phyloP scores from a whole-genome alignment of 1,140 invertebrate species.

The Latrodectus geometricus region DNA sequence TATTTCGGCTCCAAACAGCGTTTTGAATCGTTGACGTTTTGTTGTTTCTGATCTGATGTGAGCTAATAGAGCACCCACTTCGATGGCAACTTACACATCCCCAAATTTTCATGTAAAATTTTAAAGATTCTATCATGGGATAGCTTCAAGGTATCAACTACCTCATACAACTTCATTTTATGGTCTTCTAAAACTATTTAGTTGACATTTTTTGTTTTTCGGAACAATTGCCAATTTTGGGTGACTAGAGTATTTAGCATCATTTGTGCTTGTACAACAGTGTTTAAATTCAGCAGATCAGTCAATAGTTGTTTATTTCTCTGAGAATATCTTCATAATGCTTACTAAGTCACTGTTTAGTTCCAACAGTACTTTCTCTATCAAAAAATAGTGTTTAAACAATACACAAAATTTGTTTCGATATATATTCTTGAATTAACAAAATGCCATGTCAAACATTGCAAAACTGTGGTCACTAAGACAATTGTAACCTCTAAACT shows the following conservation, averaged over 20 bases:
- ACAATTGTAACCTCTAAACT: too few species aligned
- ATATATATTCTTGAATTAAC: conserved; percentile 12
- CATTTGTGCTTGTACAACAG: conserved; percentile 13
- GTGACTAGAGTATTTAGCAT: conserved; percentile 10
- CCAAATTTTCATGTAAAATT: conserved; percentile 47
- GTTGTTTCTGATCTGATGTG: conserved; percentile 28
- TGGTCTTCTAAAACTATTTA: conserved; percentile 21
- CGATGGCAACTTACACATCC: conserved; percentile 20
- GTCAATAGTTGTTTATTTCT: neutral
- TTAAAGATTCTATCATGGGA: conserved; percentile 7
- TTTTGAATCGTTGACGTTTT: conserved; percentile 6
- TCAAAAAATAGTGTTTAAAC: conserved; percentile 17
- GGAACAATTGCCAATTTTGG: conserved; percentile 27
- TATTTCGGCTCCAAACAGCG: too few species aligned
- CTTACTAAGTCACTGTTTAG: conserved; percentile 7
- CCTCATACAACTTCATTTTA: conserved; percentile 30
- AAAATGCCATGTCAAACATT: too few species aligned
- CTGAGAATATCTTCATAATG: neutral
- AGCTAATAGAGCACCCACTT: conserved; percentile 30
- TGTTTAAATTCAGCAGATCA: conserved; percentile 9
- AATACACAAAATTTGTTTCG: neutral
- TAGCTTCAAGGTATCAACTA: conserved; percentile 26
- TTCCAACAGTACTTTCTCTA: conserved; percentile 15
- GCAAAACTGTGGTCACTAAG: too few species aligned
- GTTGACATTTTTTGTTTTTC: conserved; percentile 14